Evolutionary conservation across 2,113 vertebrate genomes (phyloP), one percentile per base, ranked within the genome.

Genomic region (Sceloporus undulatus): DNA sequence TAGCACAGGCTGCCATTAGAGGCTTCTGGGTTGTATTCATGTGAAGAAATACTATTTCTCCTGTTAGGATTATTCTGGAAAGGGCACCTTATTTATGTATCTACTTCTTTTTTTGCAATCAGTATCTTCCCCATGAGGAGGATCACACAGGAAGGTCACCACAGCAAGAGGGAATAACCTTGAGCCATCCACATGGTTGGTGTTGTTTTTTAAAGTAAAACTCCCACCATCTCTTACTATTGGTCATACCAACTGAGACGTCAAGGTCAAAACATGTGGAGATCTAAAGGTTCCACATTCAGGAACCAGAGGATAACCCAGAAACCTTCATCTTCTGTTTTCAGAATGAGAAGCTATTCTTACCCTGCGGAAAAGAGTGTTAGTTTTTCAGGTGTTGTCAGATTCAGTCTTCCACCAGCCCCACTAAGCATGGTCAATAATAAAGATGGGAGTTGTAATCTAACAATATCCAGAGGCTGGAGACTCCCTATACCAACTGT

Each of bases 281-380:
- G 65, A 1, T 4, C 65, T 19, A 66, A 66, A 66, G 65, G 29
- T 71, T 29, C 27, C 25, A 27, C 7, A 68, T 27, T 25, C 23
- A 59, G 3, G 68, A 6, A 70, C 10, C 27, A 29, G n/a, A 74
- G 29, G 7, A 74, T 27, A 59, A 3, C 52, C 18, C 25, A 29
- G 42, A 70, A 83, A 34, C 54, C 38, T 25, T 65, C 34, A 27
- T 13, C 13, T 5, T 38, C 59, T 82, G 19, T 62, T 14, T 65
- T 62, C 70, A 23, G 18, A 38, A 25, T 52, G 6, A 34, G 21
- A 70, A 79, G 23, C 38, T 66, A 6, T 66, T 29, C 19, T 65
- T 40, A 42, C 2, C 18, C 9, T n/a, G 10, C 18, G 54, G 29
- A n/a, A 18, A 1, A n/a, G 9, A 16, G 25, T 2, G 19, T 0